Evolutionary conservation across 2,888 invertebrate genomes (phyloP).

Genomic region (Patella depressa): DNA sequence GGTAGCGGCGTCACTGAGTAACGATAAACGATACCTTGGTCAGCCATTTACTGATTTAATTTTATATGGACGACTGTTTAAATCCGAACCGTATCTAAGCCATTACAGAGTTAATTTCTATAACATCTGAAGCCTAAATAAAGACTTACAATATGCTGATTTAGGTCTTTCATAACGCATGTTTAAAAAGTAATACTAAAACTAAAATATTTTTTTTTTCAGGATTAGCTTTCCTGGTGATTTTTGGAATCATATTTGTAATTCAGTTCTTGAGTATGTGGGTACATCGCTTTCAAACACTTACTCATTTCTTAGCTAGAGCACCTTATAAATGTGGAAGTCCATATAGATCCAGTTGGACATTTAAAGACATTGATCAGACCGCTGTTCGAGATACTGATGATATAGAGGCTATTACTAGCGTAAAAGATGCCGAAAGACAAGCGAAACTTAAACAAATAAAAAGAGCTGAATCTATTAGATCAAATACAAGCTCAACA

Average conservation of each 20-base stretch:
- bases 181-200: no score
- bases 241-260: slow-evolving; percentile 58
- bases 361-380: slow-evolving; percentile 36
- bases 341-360: slow-evolving; percentile 44
- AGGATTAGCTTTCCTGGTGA: slow-evolving; percentile 56
- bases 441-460: background rate
- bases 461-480: background rate
- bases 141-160: no score
- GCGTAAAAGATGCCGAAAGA: background rate
- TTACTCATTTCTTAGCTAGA: slow-evolving; percentile 58
- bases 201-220: slow-evolving; percentile 16
- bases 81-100: no score
- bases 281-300: slow-evolving; percentile 54
- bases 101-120: no score
- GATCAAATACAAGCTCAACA: no score
- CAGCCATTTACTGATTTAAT: no score
- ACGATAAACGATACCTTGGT: no score
- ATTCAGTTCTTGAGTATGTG: slow-evolving; percentile 63
- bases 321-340: slow-evolving; percentile 53
- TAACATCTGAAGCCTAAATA: no score
- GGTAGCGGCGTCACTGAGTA: no score
- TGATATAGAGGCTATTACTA: background rate
- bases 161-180: no score
- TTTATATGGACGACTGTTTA: no score
- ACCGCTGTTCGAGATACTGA: background rate